Base-by-base conservation (phyloP, 2,113 vertebrate species). In the Noctilio leporinus region DNA sequence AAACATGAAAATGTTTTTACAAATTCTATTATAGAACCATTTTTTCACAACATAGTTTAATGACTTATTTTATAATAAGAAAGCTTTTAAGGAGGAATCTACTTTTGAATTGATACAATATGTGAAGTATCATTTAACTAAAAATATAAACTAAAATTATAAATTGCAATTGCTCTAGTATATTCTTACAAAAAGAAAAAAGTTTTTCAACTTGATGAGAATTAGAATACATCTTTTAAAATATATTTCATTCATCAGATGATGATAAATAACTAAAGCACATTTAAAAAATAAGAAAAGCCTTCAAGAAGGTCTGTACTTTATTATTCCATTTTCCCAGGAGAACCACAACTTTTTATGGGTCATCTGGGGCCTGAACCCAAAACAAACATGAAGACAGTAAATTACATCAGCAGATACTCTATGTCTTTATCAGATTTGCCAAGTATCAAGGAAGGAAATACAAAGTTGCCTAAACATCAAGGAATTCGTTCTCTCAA, bases 331-430 rank as follows among this genome's bases (percentile, higher is more conserved):
- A 47, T 19, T 45, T 84, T 86, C 98, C 83, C 98, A 40, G 28
- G 97, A 86, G 97, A 97, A 95, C 51, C 96, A 96, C 95, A 96
- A 94, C 70, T 85, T 94, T 97, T 89, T 95, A 97, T 7, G 97
- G 98, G 96, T 98, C 98, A 98, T 24, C 33, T 96, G 94, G 62
- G 57, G 55, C 67, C 96, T 95, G 96, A 97, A 97, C 96, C 93
- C 95, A 97, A 98, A 97, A 95, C 95, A 98, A 98, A 97, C 96
- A 96, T 20, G n/a, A 80, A 1, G 6, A 86, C 73, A 94, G 91
- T 97, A 97, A 97, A 98, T 98, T 96, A 98, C 81, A 82, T 80
- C 89, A 97, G 86, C 95, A 97, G 97, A 96, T 97, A 96, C 90
- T 90, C 70, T 51, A 97, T 96, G 93, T 96, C 97, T 97, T 94